phyloP scores from a whole-genome alignment of 2,797 vertebrate genomes.

The Sternarchorhynchus goeldii region DNA sequence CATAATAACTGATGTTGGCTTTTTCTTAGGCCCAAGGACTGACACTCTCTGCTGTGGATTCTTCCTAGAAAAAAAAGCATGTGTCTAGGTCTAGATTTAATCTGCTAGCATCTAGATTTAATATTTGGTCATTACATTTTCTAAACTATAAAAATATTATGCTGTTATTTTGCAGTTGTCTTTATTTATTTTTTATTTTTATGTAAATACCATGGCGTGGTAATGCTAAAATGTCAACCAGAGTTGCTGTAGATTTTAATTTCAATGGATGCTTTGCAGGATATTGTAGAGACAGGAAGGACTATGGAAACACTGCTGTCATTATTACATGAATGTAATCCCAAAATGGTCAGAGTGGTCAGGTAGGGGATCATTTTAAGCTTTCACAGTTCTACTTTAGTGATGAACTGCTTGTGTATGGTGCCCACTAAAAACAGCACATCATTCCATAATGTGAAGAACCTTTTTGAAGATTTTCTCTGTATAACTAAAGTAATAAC shows the following conservation, averaged over 20 bases:
- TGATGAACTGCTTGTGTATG: neutral
- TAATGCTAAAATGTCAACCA: too few species aligned
- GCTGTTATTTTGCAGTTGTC: too few species aligned
- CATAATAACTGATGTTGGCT: too few species aligned
- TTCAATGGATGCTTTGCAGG: conserved; percentile 66
- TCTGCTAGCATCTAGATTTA: too few species aligned
- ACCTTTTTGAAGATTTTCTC: neutral
- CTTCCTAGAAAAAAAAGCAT: neutral
- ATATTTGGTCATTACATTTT: too few species aligned
- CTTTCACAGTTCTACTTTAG: neutral
- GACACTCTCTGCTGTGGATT: neutral
- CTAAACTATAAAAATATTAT: too few species aligned
- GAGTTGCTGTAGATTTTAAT: neutral
- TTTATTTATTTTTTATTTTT: too few species aligned
- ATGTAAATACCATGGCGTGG: too few species aligned
- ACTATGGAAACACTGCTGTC: conserved; percentile 82
- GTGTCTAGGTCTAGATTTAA: neutral
- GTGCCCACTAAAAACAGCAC: neutral
- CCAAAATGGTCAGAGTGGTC: conserved; percentile 86
- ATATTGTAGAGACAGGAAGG: conserved; percentile 84
- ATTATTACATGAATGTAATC: conserved; percentile 75
- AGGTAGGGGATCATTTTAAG: conserved; percentile 69
- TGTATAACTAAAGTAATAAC: neutral
- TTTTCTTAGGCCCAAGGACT: neutral
- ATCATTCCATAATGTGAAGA: neutral